Conservation (phyloP, 2,888 invertebrate genomes). For the Sphaeridia pumilis region DNA sequence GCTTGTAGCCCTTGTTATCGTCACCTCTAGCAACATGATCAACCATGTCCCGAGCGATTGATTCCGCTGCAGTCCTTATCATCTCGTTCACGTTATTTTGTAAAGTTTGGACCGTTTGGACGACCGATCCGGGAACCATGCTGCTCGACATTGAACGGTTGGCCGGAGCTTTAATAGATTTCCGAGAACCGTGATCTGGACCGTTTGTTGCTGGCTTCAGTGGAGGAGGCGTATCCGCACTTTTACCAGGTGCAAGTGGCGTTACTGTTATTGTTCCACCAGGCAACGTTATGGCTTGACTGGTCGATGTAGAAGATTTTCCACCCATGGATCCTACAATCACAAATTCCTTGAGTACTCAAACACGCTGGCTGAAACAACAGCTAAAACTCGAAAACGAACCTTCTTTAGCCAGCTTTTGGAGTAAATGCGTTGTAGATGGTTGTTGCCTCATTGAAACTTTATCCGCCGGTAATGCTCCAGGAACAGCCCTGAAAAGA, state of each 20-base stretch:
- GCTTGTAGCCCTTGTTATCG: constrained; percentile 35
- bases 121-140: constrained; percentile 19
- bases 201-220: neutral
- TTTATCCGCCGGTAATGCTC: constrained; percentile 10
- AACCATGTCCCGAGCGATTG: constrained; percentile 30
- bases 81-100: constrained; percentile 30
- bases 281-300: constrained; percentile 30
- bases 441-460: neutral
- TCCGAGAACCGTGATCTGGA: constrained; percentile 10
- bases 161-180: neutral
- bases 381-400: neutral
- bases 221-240: neutral
- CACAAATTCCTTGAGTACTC: neutral
- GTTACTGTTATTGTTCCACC: constrained; percentile 36
- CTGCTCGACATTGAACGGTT: constrained; percentile 1
- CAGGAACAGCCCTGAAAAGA: constrained; percentile 17
- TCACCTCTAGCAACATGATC: constrained; percentile 23
- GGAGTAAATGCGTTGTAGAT: constrained; percentile 1
- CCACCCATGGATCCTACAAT: neutral
- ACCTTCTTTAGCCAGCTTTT: constrained; percentile 6
- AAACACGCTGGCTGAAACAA: neutral
- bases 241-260: constrained; percentile 21
- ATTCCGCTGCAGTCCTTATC: constrained; percentile 28
- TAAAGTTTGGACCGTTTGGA: constrained; percentile 24
- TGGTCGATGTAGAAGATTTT: constrained; percentile 7